Evolutionary conservation across 2,888 invertebrate genomes (phyloP).

Genomic region (Gortyna flavago): DNA sequence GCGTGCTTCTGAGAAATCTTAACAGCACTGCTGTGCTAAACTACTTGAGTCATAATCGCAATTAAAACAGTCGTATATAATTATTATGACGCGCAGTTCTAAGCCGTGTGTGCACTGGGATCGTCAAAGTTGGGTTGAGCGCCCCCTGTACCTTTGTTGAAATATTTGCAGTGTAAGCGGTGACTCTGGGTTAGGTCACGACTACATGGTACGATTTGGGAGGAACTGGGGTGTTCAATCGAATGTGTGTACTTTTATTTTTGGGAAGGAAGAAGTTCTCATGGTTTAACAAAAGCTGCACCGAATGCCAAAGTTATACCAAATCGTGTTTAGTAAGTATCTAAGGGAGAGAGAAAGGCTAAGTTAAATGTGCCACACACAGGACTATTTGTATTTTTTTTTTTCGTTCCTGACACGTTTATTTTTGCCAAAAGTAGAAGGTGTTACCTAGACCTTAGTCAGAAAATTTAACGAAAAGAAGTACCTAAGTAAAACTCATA

Average conservation of each 20-base stretch:
- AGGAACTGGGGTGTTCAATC: background rate
- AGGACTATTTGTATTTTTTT: too few relatives aligned
- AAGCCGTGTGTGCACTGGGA: constrained; percentile 80
- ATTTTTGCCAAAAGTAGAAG: too few relatives aligned
- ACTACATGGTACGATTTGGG: constrained; percentile 60
- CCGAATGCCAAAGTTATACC: too few relatives aligned
- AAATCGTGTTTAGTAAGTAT: too few relatives aligned
- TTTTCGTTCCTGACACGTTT: too few relatives aligned
- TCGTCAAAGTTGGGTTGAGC: constrained; percentile 85
- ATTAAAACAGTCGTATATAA: constrained; percentile 58
- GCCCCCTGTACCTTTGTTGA: constrained; percentile 87
- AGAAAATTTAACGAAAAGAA: too few relatives aligned
- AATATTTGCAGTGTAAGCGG: constrained; percentile 88
- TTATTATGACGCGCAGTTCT: constrained; percentile 55
- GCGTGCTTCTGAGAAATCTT: constrained; percentile 26
- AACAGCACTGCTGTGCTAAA: constrained; percentile 1
- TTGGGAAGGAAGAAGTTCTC: background rate
- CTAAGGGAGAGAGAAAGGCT: too few relatives aligned
- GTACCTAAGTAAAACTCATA: too few relatives aligned
- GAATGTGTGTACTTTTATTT: background rate
- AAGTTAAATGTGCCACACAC: too few relatives aligned
- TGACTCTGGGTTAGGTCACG: constrained; percentile 74
- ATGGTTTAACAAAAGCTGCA: too few relatives aligned
- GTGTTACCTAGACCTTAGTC: too few relatives aligned
- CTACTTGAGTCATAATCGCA: constrained; percentile 55